A percentile compares a stretch with the other conserved stretches of the same genome.
phyloP scores from a whole-genome alignment of 2,113 vertebrate species.

The Bostrychus sinensis region DNA sequence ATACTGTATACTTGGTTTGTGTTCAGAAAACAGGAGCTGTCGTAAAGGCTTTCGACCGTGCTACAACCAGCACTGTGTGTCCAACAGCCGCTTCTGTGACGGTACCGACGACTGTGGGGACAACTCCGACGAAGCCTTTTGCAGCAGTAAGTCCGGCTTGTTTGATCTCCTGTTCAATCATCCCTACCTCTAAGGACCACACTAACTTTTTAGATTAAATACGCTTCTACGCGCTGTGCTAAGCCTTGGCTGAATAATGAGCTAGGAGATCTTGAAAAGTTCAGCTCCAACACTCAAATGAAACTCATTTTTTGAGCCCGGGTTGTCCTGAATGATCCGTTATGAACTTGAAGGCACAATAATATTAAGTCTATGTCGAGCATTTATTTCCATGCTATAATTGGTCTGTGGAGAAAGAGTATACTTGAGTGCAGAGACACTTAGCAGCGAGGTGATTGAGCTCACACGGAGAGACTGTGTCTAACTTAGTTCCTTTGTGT shows the following conservation, averaged over 20 bases:
- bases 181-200: slow-evolving; percentile 31
- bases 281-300: slow-evolving; percentile 13
- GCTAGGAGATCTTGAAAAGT: slow-evolving; percentile 48
- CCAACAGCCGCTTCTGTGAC: slow-evolving; percentile 87
- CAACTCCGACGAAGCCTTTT: slow-evolving; percentile 92
- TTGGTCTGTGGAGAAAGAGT: slow-evolving; percentile 12
- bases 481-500: neutral
- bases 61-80: slow-evolving; percentile 88
- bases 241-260: slow-evolving; percentile 60
- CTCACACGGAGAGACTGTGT: slow-evolving; percentile 9
- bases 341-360: slow-evolving; percentile 21
- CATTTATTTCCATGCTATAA: slow-evolving; percentile 19
- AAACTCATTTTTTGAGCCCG: slow-evolving; percentile 8
- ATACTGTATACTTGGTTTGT: slow-evolving; percentile 19
- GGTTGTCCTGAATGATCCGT: neutral
- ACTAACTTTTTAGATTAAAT: slow-evolving; percentile 42
- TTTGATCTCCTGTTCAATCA: slow-evolving; percentile 44
- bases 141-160: slow-evolving; percentile 85
- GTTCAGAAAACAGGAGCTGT: slow-evolving; percentile 91
- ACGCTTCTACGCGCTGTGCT: slow-evolving; percentile 52
- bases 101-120: slow-evolving; percentile 94
- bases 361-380: slow-evolving; percentile 1
- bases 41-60: slow-evolving; percentile 88
- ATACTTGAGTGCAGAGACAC: neutral
- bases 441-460: slow-evolving; percentile 20